Evolutionary conservation across 2,797 vertebrate genomes (phyloP).

Genomic region (Echeneis naucrates): DNA sequence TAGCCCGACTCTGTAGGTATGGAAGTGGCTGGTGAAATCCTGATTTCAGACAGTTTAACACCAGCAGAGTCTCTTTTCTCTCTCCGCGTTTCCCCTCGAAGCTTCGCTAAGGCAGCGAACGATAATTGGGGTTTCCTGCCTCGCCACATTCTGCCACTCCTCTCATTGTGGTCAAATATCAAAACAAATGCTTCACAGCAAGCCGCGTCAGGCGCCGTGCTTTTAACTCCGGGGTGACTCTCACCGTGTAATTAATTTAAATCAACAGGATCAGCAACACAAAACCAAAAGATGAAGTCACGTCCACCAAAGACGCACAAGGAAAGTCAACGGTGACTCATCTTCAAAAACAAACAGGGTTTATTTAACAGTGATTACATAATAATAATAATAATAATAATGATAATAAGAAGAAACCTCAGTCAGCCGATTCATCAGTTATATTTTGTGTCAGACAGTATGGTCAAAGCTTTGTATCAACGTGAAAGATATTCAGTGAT

Average conservation of each 20-base stretch:
- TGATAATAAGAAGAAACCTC: neutral
- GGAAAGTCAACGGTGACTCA: neutral
- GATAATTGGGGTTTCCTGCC: constrained; percentile 2
- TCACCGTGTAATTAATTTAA: constrained; percentile 5
- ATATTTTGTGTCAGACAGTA: neutral
- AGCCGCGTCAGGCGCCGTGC: neutral
- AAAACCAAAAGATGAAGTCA: neutral
- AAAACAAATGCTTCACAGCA: constrained; percentile 42
- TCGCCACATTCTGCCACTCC: constrained; percentile 21
- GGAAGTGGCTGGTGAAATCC: too few species aligned
- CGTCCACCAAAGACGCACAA: neutral
- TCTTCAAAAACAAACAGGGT: neutral
- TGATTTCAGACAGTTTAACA: neutral
- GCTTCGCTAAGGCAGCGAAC: neutral
- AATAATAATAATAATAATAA: too few species aligned
- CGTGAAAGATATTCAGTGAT: neutral
- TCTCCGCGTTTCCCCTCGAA: constrained; percentile 5
- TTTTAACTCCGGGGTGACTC: neutral
- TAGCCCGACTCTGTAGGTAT: too few species aligned
- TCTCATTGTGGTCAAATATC: constrained; percentile 23
- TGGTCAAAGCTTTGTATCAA: neutral
- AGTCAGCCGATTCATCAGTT: neutral
- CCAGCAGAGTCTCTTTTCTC: neutral
- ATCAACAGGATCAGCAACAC: constrained; percentile 1
- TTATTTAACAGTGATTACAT: too few species aligned